Evolutionary conservation across 35 echinoderm and acorn worm species (phyloP).

Genomic region (Diadema setosum): DNA sequence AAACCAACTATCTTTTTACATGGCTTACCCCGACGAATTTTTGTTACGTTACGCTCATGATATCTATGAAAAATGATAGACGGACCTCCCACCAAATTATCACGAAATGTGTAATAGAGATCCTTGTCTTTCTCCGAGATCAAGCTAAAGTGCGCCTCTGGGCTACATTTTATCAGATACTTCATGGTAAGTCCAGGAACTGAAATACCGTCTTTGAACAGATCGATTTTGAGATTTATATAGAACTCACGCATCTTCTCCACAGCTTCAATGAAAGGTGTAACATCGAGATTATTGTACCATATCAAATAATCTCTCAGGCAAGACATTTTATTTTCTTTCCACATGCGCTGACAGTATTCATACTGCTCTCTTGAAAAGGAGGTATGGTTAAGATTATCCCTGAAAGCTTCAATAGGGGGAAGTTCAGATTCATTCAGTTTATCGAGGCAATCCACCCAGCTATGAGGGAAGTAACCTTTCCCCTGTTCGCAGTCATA

Average conservation of each 20-base stretch:
- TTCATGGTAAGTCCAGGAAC: slow-evolving; percentile 42
- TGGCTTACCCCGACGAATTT: background rate
- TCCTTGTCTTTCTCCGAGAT: slow-evolving; percentile 49
- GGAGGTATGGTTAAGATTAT: background rate
- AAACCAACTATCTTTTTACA: slow-evolving; percentile 41
- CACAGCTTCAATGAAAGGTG: slow-evolving; percentile 15
- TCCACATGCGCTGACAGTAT: slow-evolving; percentile 12
- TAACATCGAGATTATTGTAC: slow-evolving; percentile 55
- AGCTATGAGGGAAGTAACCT: slow-evolving; percentile 9
- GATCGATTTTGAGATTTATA: background rate
- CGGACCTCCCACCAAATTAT: slow-evolving; percentile 36
- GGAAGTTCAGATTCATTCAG: background rate
- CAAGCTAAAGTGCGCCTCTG: background rate
- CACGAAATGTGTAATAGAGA: slow-evolving; percentile 18
- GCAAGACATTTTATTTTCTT: background rate
- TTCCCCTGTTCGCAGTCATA: background rate
- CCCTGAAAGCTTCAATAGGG: background rate
- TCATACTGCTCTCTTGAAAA: background rate
- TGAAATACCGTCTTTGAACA: slow-evolving; percentile 37
- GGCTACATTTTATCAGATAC: slow-evolving; percentile 3
- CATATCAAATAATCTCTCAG: slow-evolving; percentile 31
- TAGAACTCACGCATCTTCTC: slow-evolving; percentile 45
- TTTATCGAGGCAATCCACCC: slow-evolving; percentile 10
- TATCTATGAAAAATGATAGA: slow-evolving; percentile 29
- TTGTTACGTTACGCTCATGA: background rate